A percentile compares a stretch with the other conserved stretches of the same genome.
Evolutionary conservation across 2,797 vertebrate species (phyloP).

Genomic region (Leptatherina wallacei): DNA sequence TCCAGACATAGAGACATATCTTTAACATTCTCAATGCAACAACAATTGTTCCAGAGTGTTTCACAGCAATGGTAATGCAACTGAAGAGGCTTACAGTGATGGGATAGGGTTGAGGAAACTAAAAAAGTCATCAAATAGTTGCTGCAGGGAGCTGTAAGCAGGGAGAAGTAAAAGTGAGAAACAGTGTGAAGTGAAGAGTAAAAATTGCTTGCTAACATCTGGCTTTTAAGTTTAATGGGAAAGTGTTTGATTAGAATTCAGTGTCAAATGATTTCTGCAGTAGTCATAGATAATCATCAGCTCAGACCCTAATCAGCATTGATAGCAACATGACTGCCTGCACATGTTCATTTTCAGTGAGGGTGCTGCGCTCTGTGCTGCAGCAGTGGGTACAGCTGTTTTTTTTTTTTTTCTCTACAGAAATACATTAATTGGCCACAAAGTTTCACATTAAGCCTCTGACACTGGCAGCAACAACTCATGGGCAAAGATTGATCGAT

Average conservation of each 20-base stretch:
- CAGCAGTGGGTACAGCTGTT: neutral
- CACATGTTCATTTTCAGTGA: neutral
- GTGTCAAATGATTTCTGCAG: neutral
- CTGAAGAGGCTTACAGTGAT: slow-evolving; percentile 31
- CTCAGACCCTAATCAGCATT: neutral
- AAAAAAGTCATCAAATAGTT: slow-evolving; percentile 22
- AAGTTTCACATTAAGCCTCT: neutral
- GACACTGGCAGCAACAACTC: neutral
- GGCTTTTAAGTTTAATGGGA: neutral
- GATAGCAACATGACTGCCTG: neutral
- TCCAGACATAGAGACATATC: slow-evolving; percentile 51
- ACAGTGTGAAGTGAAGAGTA: neutral
- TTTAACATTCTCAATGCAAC: slow-evolving; percentile 47
- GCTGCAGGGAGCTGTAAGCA: slow-evolving; percentile 5
- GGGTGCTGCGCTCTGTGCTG: neutral
- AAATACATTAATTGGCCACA: neutral
- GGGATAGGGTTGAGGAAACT: slow-evolving; percentile 22
- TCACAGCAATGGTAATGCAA: slow-evolving; percentile 18
- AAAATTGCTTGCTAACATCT: neutral
- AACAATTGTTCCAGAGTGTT: slow-evolving; percentile 39
- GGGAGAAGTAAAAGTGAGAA: neutral
- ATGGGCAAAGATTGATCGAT: neutral
- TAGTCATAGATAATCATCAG: neutral
- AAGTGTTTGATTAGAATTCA: neutral
- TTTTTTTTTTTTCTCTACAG: neutral